Base-by-base conservation (phyloP, 2,113 vertebrate genomes). In the Nothoprocta pentlandii region DNA sequence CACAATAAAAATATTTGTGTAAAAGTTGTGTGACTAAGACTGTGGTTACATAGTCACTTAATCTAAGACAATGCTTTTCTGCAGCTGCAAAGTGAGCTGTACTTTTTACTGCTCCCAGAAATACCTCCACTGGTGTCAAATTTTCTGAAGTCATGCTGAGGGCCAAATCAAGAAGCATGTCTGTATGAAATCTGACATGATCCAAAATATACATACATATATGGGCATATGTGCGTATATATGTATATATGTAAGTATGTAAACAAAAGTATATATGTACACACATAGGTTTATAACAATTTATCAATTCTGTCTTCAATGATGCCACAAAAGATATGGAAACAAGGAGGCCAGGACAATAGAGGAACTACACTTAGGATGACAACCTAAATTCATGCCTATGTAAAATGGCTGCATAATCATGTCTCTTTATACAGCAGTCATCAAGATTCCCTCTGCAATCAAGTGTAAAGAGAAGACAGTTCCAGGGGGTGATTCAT, bases 391-490 rank as follows among this genome's bases (percentile, higher is more conserved):
- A 90, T 95, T 92, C 90, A 86, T 75, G 36, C 83, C 92, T 16
- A 8, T 90, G 86, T 93, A 30, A 93, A 94, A 75, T 47, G 34
- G 87, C 90, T 94, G 39, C 23, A 81, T 94, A 93, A 94, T 92
- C 61, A 64, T 41, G 69, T 75, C 77, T 89, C 84, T 84, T 83
- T 85, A 84, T 80, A 83, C 93, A 87, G 69, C 56, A 92, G 42
- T 75, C 86, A 87, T 93, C 89, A 94, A 94, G 77, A 96, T 89
- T 96, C 77, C 53, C 25, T 90, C 77, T 89, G 80, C 83, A 95
- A 95, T 95, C 95, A 96, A 88, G 76, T 69, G 42, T 89, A 86
- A 94, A 93, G 59, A 94, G 66, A 96, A 90, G 89, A 77, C 73
- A 86, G 67, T 78, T 90, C 80, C 83, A 94, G 83, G 95, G 77